Base-by-base conservation (phyloP, 1,140 invertebrate species). In the Drosophila neocordata region DNA sequence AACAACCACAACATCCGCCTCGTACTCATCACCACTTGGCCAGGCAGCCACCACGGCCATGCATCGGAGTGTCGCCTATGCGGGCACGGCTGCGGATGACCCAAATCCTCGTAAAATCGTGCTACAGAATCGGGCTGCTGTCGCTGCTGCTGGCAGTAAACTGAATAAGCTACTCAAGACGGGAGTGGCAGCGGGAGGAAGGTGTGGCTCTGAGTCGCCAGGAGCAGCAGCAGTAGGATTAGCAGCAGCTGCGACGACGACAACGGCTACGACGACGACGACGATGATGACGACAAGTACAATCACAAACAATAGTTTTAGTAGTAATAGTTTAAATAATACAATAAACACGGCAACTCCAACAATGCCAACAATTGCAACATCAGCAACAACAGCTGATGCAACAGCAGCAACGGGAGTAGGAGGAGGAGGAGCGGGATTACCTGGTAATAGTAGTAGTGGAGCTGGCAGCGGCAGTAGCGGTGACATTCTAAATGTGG, bases 31-130 rank as follows among this genome's bases (percentile, higher is more conserved):
- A 64, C 73, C 87, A 48, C 41, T 48, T 77, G 82, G 82, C 69
- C 83, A 85, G 57, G 79, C 73, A 73, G 69, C 77, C 27, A 80
- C 93, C 71, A 91, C 91, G 61, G 91, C 93, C 77, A 92, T 93
- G 75, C 93, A 93, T 81, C 93, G 92, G 62, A 92, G 92, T 76
- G 91, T 92, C 41, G 82, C 82, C 12, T 93, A 93, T 83, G 92
- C 92, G 61, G 91, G 92, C 77, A 93, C 92, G 68, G 92, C 92
- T 62, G 92, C 92, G 65, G 92, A 92, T 72, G 93, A 93, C 13
- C 90, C 91, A 69, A 92, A 91, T 66, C 92, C 90, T 61, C 82
- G 82, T 53, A 85, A 85, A 92, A 92, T 66, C 90, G 92, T 70
- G 89, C 92, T 69, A 90, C 92, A 71, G 92, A 78, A 74, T 34